Evolutionary conservation across 1,140 invertebrate species (phyloP).

Genomic region (Phymastichus coffea): DNA sequence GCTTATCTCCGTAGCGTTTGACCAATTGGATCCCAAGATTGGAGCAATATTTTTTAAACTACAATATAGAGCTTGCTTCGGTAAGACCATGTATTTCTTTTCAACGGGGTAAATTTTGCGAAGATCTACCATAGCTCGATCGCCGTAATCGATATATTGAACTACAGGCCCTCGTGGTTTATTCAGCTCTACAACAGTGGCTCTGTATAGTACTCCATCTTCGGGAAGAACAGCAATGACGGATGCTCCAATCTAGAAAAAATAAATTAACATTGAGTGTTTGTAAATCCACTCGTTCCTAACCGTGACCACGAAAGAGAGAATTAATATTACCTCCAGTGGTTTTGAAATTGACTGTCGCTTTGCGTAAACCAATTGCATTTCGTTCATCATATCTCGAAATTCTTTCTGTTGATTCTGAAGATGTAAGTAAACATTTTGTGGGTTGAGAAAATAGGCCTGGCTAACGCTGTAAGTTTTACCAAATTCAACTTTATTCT

Average conservation of each 20-base stretch:
- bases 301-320: neutral
- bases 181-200: conserved; percentile 61
- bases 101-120: conserved; percentile 69
- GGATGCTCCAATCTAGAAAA: conserved; percentile 58
- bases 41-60: conserved; percentile 62
- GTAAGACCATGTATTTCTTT: conserved; percentile 64
- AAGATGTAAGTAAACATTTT: conserved; percentile 68
- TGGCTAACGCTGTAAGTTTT: conserved; percentile 53
- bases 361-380: conserved; percentile 65
- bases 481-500: conserved; percentile 39
- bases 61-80: conserved; percentile 70
- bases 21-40: conserved; percentile 56
- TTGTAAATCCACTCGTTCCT: conserved; percentile 14
- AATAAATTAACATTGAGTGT: too few species aligned
- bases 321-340: conserved; percentile 36
- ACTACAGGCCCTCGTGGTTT: conserved; percentile 62
- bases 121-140: conserved; percentile 61
- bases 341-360: conserved; percentile 46
- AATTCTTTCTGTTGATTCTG: conserved; percentile 55
- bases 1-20: conserved; percentile 52
- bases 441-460: conserved; percentile 67
- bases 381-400: conserved; percentile 66
- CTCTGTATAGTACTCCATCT: conserved; percentile 70
- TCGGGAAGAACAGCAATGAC: conserved; percentile 68
- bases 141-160: conserved; percentile 75